Conservation (phyloP, 2,113 vertebrate genomes). For the Saccopteryx bilineata region DNA sequence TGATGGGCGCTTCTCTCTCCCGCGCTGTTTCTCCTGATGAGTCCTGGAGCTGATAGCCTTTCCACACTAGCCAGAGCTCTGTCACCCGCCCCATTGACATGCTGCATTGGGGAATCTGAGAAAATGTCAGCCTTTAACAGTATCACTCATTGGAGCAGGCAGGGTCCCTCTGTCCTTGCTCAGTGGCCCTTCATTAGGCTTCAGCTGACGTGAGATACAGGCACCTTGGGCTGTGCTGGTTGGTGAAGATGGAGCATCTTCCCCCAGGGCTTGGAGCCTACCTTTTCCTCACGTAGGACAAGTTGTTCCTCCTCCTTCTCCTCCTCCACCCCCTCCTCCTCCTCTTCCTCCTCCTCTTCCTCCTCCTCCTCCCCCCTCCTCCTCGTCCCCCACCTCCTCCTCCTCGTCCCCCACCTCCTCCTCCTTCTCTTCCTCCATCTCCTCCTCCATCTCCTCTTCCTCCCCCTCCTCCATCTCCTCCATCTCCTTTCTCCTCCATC, state of each 20-base stretch:
- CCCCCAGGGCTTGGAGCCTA: not conserved
- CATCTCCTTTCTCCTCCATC: no score
- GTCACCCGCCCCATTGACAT: accelerated
- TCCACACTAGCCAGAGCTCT: not conserved
- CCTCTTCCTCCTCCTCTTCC: not conserved
- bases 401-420: no score
- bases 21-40: not conserved
- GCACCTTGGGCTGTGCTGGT: not conserved
- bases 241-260: not conserved
- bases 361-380: not conserved
- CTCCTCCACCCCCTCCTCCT: no score
- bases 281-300: not conserved
- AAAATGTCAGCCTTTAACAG: no score
- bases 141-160: no score
- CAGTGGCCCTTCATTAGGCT: not conserved
- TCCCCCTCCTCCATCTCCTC: no score
- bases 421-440: no score
- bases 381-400: not conserved
- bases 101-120: not conserved
- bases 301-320: not conserved
- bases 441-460: no score
- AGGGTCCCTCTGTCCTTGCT: not conserved
- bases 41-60: not conserved
- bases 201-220: not conserved
- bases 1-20: no score